Percentiles rank a stretch among this genome's conserved stretches.
phyloP scores from a whole-genome alignment of 2,113 vertebrate species.

The Chlamydotis undulata region DNA sequence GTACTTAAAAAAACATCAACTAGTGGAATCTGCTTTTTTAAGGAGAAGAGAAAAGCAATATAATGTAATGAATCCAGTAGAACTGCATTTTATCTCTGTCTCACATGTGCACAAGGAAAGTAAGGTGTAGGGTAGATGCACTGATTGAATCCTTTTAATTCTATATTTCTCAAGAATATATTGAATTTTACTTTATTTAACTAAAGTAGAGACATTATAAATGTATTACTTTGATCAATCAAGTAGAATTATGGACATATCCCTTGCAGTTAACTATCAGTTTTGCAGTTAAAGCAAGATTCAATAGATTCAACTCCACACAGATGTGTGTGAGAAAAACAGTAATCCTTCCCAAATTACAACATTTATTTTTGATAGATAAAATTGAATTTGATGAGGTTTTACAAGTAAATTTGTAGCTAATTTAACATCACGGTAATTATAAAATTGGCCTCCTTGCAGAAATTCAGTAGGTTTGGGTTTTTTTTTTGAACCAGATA shows the following conservation, averaged over 20 bases:
- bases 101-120: neutral
- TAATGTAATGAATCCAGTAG: neutral
- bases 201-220: neutral
- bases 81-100: neutral
- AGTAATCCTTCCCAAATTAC: neutral
- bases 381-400: conserved; percentile 38
- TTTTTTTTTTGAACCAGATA: neutral
- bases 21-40: neutral
- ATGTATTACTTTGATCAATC: conserved; percentile 1
- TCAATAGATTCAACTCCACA: neutral
- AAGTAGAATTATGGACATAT: conserved; percentile 23
- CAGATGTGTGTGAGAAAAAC: neutral
- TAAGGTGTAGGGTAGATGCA: neutral
- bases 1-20: neutral
- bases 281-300: conserved; percentile 16
- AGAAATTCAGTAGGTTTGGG: neutral
- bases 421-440: conserved; percentile 2
- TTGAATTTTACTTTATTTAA: conserved; percentile 42
- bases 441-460: neutral
- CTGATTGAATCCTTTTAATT: neutral
- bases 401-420: conserved; percentile 34
- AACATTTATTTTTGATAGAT: conserved; percentile 19
- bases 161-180: conserved; percentile 4
- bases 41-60: neutral
- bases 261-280: neutral